phyloP scores from a whole-genome alignment of 2,888 invertebrate genomes.

The Eupeodes latifasciatus region DNA sequence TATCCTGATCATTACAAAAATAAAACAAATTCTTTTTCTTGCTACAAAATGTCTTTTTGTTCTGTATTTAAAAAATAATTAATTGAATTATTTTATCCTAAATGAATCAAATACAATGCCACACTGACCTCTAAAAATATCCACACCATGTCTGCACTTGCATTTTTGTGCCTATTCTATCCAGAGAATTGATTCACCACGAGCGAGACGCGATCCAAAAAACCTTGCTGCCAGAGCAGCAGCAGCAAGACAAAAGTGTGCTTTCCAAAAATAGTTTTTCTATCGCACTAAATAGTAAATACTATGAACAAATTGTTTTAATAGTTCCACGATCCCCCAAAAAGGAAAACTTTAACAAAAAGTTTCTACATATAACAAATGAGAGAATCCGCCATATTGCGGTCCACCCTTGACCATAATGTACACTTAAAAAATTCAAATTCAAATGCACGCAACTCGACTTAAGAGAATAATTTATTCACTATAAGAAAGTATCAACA shows the following conservation, averaged over 20 bases:
- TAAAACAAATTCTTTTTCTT: conserved; percentile 27
- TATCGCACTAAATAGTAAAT: conserved; percentile 6
- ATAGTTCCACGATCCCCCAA: conserved; percentile 62
- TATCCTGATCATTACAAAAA: conserved; percentile 24
- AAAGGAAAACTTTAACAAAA: conserved; percentile 68
- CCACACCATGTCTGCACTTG: conserved; percentile 39
- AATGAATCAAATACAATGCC: conserved; percentile 59
- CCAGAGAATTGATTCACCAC: conserved; percentile 49
- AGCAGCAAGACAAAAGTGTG: not conserved
- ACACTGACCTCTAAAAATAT: conserved; percentile 76
- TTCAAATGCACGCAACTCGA: conserved; percentile 41
- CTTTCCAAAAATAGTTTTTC: conserved; percentile 62
- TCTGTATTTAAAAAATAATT: not conserved
- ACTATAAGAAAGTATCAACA: not conserved
- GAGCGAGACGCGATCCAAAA: not conserved
- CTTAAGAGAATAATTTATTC: conserved; percentile 44
- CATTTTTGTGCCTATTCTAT: conserved; percentile 44
- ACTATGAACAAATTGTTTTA: not conserved
- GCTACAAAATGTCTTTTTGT: no score
- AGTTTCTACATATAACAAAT: conserved; percentile 7
- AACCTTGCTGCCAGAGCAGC: no score
- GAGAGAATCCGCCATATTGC: not conserved
- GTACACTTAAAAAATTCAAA: conserved; percentile 25
- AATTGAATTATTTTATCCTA: not conserved
- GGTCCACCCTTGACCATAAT: conserved; percentile 72